These are phyloP conservation scores for Scatophagus argus DNA, from an alignment of 2,113 vertebrate species.

Conservation along the genomic window DNA sequence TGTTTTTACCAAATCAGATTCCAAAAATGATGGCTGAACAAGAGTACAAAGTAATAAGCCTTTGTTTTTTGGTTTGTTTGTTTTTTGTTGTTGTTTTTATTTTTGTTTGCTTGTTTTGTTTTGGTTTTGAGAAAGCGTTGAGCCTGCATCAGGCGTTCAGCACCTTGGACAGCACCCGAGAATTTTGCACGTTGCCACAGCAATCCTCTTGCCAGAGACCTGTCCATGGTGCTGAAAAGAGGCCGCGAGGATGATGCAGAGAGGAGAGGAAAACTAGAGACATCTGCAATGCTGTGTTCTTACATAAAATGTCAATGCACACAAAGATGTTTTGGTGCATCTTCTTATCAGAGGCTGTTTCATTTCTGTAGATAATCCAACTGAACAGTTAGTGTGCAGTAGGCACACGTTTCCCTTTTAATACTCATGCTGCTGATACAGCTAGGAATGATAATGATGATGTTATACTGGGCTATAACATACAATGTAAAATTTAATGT, in stretches of 20 bases:
- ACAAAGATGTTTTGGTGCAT: not conserved
- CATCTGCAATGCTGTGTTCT: not conserved
- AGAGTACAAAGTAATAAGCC: not conserved
- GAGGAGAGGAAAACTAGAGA: slow-evolving; percentile 7
- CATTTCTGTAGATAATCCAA: not conserved
- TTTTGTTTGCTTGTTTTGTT: no score
- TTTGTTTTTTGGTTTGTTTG: no score
- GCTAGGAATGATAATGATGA: not conserved
- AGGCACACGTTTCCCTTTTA: not conserved
- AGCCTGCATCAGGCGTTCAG: slow-evolving; percentile 5
- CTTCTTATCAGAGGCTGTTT: not conserved
- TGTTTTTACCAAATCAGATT: not conserved
- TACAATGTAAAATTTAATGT: not conserved
- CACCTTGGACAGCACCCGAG: slow-evolving; percentile 30
- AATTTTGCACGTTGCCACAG: not conserved
- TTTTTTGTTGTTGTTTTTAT: no score
- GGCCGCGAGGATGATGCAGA: slow-evolving; percentile 12
- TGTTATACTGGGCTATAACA: not conserved
- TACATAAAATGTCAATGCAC: slow-evolving; percentile 1
- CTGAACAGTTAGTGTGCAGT: not conserved
- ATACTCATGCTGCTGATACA: not conserved
- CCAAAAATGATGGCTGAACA: not conserved
- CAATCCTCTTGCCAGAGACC: not conserved
- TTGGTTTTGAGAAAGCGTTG: no score
- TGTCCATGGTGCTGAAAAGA: slow-evolving; percentile 64